Evolutionary conservation across 2,113 vertebrate species (phyloP).

Genomic region (Heterocephalus glaber): DNA sequence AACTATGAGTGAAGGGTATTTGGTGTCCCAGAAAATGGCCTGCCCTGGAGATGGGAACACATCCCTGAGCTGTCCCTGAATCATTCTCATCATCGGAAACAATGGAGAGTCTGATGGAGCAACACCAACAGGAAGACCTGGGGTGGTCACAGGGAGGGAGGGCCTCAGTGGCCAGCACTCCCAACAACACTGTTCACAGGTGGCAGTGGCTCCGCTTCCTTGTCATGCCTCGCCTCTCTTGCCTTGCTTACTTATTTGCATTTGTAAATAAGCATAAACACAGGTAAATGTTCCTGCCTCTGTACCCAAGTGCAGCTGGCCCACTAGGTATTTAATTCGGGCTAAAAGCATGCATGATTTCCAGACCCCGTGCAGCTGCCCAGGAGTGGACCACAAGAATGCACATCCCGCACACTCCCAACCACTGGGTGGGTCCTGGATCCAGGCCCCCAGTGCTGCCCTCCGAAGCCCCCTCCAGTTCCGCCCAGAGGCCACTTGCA

Average conservation of each 20-base stretch:
- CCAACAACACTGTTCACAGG: neutral
- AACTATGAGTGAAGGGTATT: neutral
- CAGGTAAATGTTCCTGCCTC: neutral
- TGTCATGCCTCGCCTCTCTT: neutral
- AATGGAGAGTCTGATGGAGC: accelerated
- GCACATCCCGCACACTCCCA: neutral
- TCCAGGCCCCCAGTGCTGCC: neutral
- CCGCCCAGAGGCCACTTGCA: neutral
- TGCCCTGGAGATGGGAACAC: too few relatives aligned
- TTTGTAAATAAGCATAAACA: neutral
- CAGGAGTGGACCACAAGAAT: neutral
- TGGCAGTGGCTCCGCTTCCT: neutral
- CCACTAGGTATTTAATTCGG: neutral
- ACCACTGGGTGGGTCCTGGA: neutral
- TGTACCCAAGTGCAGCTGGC: neutral
- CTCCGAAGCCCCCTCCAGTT: neutral
- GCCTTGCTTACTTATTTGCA: neutral
- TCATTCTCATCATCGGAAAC: neutral
- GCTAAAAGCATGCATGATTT: neutral
- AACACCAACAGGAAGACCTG: accelerated
- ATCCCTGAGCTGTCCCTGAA: neutral
- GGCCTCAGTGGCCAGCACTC: accelerated
- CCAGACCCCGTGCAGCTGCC: neutral
- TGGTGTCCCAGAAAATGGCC: neutral
- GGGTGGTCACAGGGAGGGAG: accelerated